Evolutionary conservation across 2,888 invertebrate species (phyloP), one percentile per base, ranked within the genome.

Genomic region (Zeuzera pyrina): DNA sequence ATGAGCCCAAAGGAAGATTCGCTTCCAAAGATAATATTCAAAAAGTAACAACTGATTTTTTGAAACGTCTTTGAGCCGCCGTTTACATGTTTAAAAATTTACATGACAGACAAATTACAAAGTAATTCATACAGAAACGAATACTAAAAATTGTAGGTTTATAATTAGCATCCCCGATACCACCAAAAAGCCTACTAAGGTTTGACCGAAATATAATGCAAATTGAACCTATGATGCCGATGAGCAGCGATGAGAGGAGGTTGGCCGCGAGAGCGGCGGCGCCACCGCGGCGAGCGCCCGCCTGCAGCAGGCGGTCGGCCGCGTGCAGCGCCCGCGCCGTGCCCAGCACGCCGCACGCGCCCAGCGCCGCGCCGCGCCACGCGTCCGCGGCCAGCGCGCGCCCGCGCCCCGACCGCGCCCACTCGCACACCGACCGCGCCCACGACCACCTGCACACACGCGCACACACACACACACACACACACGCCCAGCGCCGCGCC

Each of bases 261-360:
- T 81, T 79, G 15, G 81, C 79, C 0, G 72, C 77, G 31, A 81
- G 65, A 12, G 78, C 79, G 4, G 70, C 65, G 22, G 54, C 57
- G 3, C 79, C 79, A 0, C 79, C 79, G 11, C 67, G 44, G 2
- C 69, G 43, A 24, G 77, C 77, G 43, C 74, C 79, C 1, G 71
- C 73, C 61, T 74, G 76, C 64, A 79, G 70, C 61, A 60, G 72
- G 33, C 61, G 61, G 63, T 79, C 81, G 55, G 72, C 74, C n/a
- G 78, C 77, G 65, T 71, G 70, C 68, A 77, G 63, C 47, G 77
- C 76, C 51, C 79, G 77, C 49, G 79, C 76, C 35, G 79, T 79
- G 58, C 76, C 77, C 45, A 74, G 59, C 65, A 72, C 71, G 45
- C 68, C 63, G 38, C 65, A 67, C 38, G 73, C 66, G 50, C 74